Evolutionary conservation across 2,113 vertebrate species (phyloP).

Genomic region (Elgaria multicarinata): DNA sequence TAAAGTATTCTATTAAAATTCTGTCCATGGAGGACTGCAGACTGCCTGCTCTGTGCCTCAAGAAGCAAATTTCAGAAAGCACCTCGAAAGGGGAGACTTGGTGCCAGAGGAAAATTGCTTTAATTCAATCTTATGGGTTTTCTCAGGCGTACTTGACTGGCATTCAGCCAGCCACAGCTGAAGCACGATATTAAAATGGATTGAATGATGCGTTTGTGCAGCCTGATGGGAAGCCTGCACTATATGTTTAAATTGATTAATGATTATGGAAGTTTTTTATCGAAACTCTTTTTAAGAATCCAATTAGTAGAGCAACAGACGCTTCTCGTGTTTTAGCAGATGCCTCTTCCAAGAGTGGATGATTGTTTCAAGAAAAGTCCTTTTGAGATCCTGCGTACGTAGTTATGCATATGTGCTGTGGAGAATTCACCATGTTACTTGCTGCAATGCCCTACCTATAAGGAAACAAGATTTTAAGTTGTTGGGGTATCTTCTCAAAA

Average conservation of each 20-base stretch:
- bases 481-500: background rate
- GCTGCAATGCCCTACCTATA: background rate
- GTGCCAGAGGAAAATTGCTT: background rate
- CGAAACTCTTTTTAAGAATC: background rate
- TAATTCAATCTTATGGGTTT: background rate
- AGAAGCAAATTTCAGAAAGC: background rate
- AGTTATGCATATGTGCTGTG: background rate
- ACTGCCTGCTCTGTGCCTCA: background rate
- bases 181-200: background rate
- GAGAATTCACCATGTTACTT: background rate
- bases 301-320: background rate
- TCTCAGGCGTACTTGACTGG: background rate
- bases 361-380: background rate
- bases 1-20: background rate
- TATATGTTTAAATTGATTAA: background rate
- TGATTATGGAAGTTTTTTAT: background rate
- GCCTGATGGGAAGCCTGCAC: background rate
- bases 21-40: background rate
- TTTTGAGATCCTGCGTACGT: background rate
- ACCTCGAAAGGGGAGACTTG: background rate
- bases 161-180: background rate
- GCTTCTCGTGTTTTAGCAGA: background rate
- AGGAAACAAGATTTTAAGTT: background rate
- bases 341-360: background rate
- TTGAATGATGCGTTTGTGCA: background rate